Conservation (phyloP, 23 tunicate genomes). For the Trididemnum clinides region DNA sequence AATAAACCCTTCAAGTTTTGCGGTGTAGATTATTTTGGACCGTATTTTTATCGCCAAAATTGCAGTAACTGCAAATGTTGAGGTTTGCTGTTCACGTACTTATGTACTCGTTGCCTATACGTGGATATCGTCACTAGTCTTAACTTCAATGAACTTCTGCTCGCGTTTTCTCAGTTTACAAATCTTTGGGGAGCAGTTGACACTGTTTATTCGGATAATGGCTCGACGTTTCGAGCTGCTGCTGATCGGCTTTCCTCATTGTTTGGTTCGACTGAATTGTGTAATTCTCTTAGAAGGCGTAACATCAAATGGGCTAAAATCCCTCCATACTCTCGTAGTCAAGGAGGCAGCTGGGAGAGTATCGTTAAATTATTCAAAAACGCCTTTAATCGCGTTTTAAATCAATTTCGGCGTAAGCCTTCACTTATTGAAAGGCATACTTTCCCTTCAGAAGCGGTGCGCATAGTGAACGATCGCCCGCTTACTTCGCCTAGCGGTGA, state of each 20-base stretch:
- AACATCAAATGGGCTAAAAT: neutral
- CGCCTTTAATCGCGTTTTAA: neutral
- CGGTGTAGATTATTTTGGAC: slow-evolving; percentile 1
- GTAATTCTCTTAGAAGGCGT: neutral
- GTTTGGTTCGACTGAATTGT: neutral
- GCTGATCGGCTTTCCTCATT: neutral
- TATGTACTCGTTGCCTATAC: neutral
- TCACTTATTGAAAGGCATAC: neutral
- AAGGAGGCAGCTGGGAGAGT: slow-evolving; percentile 5
- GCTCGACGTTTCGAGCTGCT: slow-evolving; percentile 2
- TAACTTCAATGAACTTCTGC: neutral
- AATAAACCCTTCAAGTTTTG: slow-evolving; percentile 2
- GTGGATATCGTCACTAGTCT: slow-evolving; percentile 9
- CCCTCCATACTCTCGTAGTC: neutral
- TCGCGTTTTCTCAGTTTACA: slow-evolving; percentile 9
- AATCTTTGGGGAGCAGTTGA: neutral
- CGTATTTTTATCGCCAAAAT: neutral
- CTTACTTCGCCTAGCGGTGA: neutral
- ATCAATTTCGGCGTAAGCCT: neutral
- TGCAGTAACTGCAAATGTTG: neutral
- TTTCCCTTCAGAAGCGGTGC: neutral
- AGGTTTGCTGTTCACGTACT: neutral
- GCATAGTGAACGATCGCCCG: slow-evolving; percentile 6
- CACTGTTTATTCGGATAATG: slow-evolving; percentile 7
- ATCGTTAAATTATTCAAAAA: neutral